Conservation (phyloP, 2,113 vertebrate genomes). For the Hoplias malabaricus region DNA sequence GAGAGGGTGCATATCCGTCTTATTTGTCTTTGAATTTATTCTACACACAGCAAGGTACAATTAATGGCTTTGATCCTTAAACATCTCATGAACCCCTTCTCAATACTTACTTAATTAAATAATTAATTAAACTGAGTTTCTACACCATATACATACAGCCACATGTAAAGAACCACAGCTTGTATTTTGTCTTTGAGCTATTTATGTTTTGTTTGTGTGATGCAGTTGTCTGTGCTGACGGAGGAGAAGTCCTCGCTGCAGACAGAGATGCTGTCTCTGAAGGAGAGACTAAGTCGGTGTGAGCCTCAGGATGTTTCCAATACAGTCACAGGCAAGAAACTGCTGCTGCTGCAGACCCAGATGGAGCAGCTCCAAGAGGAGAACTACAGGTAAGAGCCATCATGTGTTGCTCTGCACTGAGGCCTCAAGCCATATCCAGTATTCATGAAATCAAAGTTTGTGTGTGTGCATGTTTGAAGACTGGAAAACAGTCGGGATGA, state of each 20-base stretch:
- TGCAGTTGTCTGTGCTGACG: slow-evolving; percentile 73
- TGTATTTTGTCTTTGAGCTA: background rate
- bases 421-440: too few relatives aligned
- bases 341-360: slow-evolving; percentile 87
- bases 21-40: too few relatives aligned
- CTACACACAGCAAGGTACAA: too few relatives aligned
- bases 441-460: too few relatives aligned
- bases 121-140: too few relatives aligned
- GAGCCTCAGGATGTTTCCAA: slow-evolving; percentile 67
- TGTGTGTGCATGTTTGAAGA: slow-evolving; percentile 58
- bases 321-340: slow-evolving; percentile 82
- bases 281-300: slow-evolving; percentile 66
- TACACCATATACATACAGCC: too few relatives aligned
- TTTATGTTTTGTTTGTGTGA: slow-evolving; percentile 4
- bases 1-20: too few relatives aligned
- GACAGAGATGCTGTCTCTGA: slow-evolving; percentile 72
- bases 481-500: slow-evolving; percentile 84
- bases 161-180: too few relatives aligned
- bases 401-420: background rate
- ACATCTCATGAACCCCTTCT: too few relatives aligned
- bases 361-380: slow-evolving; percentile 91
- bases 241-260: slow-evolving; percentile 81
- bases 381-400: slow-evolving; percentile 80
- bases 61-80: too few relatives aligned
- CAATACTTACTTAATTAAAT: too few relatives aligned